Conservation (phyloP, 2,888 invertebrate species). For the Anoncus sp. region DNA sequence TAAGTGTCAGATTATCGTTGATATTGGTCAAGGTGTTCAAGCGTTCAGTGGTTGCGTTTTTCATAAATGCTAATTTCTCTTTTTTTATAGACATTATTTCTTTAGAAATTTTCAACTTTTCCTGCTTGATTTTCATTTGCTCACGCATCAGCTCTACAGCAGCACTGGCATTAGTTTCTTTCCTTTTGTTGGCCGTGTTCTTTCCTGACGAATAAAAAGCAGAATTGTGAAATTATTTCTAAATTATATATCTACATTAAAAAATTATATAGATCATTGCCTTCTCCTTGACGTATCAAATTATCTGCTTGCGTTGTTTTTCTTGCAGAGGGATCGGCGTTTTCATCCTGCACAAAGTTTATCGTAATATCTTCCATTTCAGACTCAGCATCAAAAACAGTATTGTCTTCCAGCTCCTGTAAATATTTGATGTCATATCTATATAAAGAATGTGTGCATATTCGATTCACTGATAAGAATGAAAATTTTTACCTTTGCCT, state of each 20-base stretch:
- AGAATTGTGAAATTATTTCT: conserved; percentile 5
- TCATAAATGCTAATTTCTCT: background rate
- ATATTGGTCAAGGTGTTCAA: background rate
- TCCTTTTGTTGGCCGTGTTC: background rate
- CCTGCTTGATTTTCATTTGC: background rate
- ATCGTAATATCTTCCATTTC: background rate
- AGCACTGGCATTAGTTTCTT: background rate
- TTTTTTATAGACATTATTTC: background rate
- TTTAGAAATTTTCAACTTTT: background rate
- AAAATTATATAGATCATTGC: background rate
- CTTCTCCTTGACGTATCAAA: background rate
- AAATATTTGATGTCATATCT: background rate
- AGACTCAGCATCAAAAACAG: background rate
- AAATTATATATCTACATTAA: conserved; percentile 5
- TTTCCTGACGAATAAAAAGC: background rate
- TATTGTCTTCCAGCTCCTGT: background rate
- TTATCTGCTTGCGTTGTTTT: background rate
- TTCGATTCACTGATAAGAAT: conserved; percentile 6
- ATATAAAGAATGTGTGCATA: background rate
- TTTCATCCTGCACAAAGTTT: background rate
- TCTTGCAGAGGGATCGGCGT: background rate
- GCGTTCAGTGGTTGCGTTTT: background rate
- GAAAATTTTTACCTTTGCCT: background rate
- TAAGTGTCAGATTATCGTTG: background rate
- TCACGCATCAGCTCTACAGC: background rate